Evolutionary conservation across 2,113 vertebrate genomes (phyloP).

Genomic region (Gasterosteus nipponicus): DNA sequence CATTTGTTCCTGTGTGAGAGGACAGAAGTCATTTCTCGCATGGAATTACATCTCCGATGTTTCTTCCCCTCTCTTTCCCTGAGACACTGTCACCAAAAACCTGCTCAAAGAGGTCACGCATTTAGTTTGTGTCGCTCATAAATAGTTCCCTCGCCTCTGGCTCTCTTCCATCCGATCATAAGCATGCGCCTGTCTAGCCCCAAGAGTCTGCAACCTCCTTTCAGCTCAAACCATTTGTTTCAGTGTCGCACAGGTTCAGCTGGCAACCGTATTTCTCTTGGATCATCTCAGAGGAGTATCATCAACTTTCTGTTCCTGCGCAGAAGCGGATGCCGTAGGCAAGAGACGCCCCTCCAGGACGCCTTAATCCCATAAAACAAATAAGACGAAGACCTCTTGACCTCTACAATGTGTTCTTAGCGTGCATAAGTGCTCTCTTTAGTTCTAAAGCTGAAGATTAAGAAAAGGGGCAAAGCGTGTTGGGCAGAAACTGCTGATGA

Average conservation of each 20-base stretch:
- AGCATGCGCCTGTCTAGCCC: neutral
- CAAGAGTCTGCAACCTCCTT: neutral
- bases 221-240: neutral
- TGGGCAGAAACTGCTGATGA: slow-evolving; percentile 30
- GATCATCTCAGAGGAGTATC: neutral
- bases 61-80: neutral
- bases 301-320: neutral
- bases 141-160: slow-evolving; percentile 14
- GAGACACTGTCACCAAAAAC: slow-evolving; percentile 6
- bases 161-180: slow-evolving; percentile 11
- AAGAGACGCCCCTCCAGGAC: neutral
- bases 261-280: neutral
- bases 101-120: slow-evolving; percentile 7
- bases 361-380: neutral
- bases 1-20: slow-evolving; percentile 2
- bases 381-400: neutral
- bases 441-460: neutral
- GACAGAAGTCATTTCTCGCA: neutral
- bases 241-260: neutral
- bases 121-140: slow-evolving; percentile 1
- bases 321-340: neutral
- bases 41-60: neutral
- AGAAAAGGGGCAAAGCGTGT: too few species aligned
- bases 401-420: neutral
- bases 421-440: too few species aligned